Percentiles rank a stretch among this genome's conserved stretches.
Conservation (phyloP, 2,888 invertebrate species). For the Sminthurides aquaticus region DNA sequence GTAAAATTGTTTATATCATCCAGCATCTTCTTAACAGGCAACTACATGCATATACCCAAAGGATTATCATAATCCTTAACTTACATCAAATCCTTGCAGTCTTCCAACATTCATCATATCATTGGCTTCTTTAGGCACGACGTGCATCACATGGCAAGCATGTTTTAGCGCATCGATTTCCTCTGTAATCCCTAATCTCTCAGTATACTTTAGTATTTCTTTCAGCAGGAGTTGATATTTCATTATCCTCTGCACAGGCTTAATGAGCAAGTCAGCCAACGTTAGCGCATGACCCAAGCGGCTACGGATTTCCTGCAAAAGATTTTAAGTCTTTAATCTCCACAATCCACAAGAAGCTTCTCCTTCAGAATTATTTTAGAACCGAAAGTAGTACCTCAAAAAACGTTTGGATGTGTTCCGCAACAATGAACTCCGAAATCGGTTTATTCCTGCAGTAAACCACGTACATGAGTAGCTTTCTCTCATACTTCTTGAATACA, state of each 20-base stretch:
- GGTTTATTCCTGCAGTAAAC: constrained; percentile 99
- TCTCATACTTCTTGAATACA: constrained; percentile 76
- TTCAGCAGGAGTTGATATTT: constrained; percentile 83
- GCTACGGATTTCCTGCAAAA: constrained; percentile 67
- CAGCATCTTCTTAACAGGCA: too few relatives aligned
- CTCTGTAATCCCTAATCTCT: constrained; percentile 65
- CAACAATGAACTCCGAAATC: constrained; percentile 94
- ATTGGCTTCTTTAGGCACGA: constrained; percentile 94
- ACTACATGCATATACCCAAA: too few relatives aligned
- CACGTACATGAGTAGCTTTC: constrained; percentile 91
- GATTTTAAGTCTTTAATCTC: background rate
- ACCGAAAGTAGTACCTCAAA: constrained; percentile 61
- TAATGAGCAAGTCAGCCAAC: constrained; percentile 89
- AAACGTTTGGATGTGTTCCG: constrained; percentile 80
- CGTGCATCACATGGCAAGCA: constrained; percentile 68
- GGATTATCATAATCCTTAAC: constrained; percentile 42
- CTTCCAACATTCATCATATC: constrained; percentile 99
- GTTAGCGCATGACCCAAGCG: constrained; percentile 89
- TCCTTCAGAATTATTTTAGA: background rate
- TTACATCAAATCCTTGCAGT: constrained; percentile 89
- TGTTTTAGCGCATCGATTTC: constrained; percentile 72
- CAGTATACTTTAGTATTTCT: constrained; percentile 80
- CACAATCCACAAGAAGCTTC: too few relatives aligned
- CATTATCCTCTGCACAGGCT: constrained; percentile 97
- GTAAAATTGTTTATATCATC: background rate